A percentile compares a stretch with the other conserved stretches of the same genome.
phyloP scores from a whole-genome alignment of 2,888 invertebrate genomes.

The Cephus nigrinus region DNA sequence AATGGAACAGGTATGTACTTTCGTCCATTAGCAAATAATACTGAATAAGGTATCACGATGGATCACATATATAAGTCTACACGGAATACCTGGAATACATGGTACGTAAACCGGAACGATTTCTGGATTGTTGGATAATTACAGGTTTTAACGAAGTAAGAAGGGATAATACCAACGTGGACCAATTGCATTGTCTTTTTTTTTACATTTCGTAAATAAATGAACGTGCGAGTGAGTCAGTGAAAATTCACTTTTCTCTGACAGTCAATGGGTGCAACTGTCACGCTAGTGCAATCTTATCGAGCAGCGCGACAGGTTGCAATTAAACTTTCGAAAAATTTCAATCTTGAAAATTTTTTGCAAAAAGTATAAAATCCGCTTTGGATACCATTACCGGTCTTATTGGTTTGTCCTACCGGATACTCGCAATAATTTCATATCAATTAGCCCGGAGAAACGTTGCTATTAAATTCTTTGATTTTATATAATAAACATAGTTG shows the following conservation, averaged over 20 bases:
- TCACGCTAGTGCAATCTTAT: background rate
- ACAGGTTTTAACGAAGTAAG: background rate
- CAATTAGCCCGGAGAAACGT: background rate
- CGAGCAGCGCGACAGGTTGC: background rate
- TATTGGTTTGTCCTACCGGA: background rate
- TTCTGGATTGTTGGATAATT: background rate
- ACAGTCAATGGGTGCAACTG: background rate
- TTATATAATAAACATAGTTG: background rate
- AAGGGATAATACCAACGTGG: background rate
- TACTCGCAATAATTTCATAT: background rate
- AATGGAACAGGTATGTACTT: background rate
- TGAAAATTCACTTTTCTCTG: background rate
- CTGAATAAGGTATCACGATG: background rate
- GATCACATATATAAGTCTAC: background rate
- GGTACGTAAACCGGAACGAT: background rate
- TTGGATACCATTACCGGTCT: background rate
- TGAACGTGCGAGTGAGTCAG: background rate
- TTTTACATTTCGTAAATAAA: background rate
- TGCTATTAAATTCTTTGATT: background rate
- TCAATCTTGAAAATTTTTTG: background rate
- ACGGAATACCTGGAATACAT: background rate
- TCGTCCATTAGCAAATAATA: constrained; percentile 6
- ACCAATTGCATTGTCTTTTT: background rate
- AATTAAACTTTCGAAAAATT: background rate
- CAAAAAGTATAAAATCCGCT: background rate